Evolutionary conservation across 53 echinoderm and acorn worm genomes (phyloP).

Genomic region (Apostichopus leukothele): DNA sequence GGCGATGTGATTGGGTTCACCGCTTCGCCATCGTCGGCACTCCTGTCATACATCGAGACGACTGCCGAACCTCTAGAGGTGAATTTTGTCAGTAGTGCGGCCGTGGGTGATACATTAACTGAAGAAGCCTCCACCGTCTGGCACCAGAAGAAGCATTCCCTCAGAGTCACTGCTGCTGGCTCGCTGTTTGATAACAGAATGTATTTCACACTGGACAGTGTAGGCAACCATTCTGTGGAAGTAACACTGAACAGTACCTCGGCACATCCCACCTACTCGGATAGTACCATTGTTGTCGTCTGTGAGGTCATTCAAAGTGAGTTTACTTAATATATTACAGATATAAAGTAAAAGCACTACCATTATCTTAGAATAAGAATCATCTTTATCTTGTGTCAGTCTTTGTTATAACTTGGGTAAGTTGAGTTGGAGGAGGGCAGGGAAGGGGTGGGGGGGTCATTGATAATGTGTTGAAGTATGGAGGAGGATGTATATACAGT

Average conservation of each 20-base stretch:
- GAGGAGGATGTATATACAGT: too few relatives aligned
- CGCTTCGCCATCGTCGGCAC: neutral
- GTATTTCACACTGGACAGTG: neutral
- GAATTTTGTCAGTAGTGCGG: neutral
- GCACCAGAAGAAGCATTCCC: slow-evolving; percentile 30
- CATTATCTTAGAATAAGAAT: too few relatives aligned
- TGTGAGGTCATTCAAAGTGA: slow-evolving; percentile 21
- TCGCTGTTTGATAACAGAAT: slow-evolving; percentile 21
- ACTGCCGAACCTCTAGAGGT: slow-evolving; percentile 17
- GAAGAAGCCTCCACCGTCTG: neutral
- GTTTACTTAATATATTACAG: neutral
- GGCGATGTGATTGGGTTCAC: slow-evolving; percentile 40
- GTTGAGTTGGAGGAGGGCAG: too few relatives aligned
- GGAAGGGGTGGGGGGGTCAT: too few relatives aligned
- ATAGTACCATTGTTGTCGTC: slow-evolving; percentile 11
- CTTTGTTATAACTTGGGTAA: too few relatives aligned
- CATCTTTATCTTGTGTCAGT: too few relatives aligned
- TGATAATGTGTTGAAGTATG: too few relatives aligned
- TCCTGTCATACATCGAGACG: slow-evolving; percentile 9
- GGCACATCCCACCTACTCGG: slow-evolving; percentile 8
- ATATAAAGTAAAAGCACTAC: too few relatives aligned
- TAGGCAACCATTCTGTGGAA: slow-evolving; percentile 11
- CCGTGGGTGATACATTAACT: neutral
- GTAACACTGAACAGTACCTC: neutral
- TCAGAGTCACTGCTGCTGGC: slow-evolving; percentile 22